Conservation (phyloP, 2,113 vertebrate genomes). For the Elachura formosa region DNA sequence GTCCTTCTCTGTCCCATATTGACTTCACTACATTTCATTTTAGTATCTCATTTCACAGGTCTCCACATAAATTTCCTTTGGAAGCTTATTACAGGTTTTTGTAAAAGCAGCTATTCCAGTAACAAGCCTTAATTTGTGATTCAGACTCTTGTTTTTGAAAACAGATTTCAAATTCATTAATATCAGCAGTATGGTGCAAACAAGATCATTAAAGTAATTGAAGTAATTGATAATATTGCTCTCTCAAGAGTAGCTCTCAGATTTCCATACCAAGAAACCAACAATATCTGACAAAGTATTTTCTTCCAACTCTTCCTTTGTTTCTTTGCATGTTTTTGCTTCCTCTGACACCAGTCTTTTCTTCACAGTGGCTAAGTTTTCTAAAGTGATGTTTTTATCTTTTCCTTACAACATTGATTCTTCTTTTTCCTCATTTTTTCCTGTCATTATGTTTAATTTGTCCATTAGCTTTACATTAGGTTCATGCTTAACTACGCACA, state of each 20-base stretch:
- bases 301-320: not conserved
- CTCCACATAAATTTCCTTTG: not conserved
- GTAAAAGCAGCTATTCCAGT: conserved; percentile 9
- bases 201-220: conserved; percentile 19
- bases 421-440: not conserved
- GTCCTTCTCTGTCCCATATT: not conserved
- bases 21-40: not conserved
- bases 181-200: not conserved
- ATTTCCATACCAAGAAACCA: not conserved
- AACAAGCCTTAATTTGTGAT: conserved; percentile 23
- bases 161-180: conserved; percentile 7
- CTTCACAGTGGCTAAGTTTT: not conserved
- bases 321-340: not conserved
- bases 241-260: not conserved
- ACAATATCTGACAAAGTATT: not conserved
- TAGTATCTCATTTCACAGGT: not conserved
- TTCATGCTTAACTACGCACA: not conserved
- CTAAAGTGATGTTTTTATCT: not conserved
- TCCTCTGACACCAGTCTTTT: not conserved
- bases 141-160: conserved; percentile 21
- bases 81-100: not conserved
- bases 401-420: not conserved
- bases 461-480: not conserved
- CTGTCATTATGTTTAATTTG: not conserved
- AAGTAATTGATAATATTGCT: not conserved